These are phyloP conservation scores for Anagyrus pseudococci DNA, from an alignment of 2,888 invertebrate genomes.

Conservation along the genomic window DNA sequence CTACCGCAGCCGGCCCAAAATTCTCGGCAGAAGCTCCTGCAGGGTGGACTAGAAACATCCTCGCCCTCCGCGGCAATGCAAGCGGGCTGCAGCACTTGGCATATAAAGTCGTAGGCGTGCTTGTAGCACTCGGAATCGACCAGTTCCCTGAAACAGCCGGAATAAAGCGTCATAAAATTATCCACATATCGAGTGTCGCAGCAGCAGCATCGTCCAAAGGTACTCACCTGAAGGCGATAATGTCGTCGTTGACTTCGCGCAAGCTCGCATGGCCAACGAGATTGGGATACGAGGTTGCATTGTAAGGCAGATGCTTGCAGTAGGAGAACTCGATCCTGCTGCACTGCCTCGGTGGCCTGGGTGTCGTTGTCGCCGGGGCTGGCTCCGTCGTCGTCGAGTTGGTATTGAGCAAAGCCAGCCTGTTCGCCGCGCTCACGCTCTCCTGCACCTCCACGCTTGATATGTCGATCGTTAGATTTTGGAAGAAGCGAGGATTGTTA, in stretches of 20 bases:
- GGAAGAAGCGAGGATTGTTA: slow-evolving; percentile 67
- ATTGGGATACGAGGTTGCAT: slow-evolving; percentile 85
- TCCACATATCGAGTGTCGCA: no score
- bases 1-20: slow-evolving; percentile 85
- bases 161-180: no score
- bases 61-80: slow-evolving; percentile 64
- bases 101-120: slow-evolving; percentile 88
- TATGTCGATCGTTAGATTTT: slow-evolving; percentile 71
- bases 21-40: slow-evolving; percentile 83
- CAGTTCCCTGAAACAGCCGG: slow-evolving; percentile 69
- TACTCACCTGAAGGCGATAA: slow-evolving; percentile 73
- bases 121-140: slow-evolving; percentile 90
- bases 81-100: slow-evolving; percentile 83
- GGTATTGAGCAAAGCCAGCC: slow-evolving; percentile 56
- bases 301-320: slow-evolving; percentile 77
- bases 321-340: slow-evolving; percentile 71
- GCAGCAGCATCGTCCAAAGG: no score
- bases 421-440: slow-evolving; percentile 58
- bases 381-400: slow-evolving; percentile 34
- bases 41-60: slow-evolving; percentile 73
- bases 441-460: slow-evolving; percentile 72
- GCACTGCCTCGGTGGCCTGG: slow-evolving; percentile 72
- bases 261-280: slow-evolving; percentile 72
- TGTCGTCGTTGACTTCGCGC: slow-evolving; percentile 74
- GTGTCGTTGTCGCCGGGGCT: slow-evolving; percentile 63